Evolutionary conservation across 2,113 vertebrate species (phyloP).

Genomic region (Proterorhinus semilunaris): DNA sequence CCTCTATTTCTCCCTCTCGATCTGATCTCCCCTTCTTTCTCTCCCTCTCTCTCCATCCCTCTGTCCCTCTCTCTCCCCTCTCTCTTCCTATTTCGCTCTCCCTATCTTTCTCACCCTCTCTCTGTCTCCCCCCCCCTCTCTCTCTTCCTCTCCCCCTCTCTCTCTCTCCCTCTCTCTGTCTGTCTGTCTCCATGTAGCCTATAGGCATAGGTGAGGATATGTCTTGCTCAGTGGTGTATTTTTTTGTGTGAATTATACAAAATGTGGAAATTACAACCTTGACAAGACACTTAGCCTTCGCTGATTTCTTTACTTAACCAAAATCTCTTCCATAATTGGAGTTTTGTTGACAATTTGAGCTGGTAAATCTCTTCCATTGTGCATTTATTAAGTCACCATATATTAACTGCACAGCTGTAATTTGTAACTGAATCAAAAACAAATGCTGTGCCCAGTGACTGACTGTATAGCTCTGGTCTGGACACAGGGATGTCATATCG

Average conservation of each 20-base stretch:
- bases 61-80: neutral
- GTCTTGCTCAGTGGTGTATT: no score
- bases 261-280: neutral
- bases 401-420: conserved; percentile 1
- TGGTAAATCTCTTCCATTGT: neutral
- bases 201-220: no score
- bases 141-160: neutral
- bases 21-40: neutral
- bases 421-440: conserved; percentile 3
- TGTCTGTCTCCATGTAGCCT: conserved; percentile 13
- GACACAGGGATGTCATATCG: conserved; percentile 4
- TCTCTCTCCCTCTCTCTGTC: neutral
- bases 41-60: neutral
- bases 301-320: neutral
- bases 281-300: neutral
- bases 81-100: neutral
- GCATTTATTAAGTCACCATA: neutral
- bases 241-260: no score
- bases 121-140: neutral
- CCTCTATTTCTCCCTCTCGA: neutral
- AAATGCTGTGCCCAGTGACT: neutral
- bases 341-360: conserved; percentile 1
- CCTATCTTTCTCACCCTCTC: neutral
- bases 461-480: neutral
- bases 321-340: conserved; percentile 1